Base-by-base conservation (phyloP, 1,140 invertebrate genomes). In the Oryctes rhinoceros region DNA sequence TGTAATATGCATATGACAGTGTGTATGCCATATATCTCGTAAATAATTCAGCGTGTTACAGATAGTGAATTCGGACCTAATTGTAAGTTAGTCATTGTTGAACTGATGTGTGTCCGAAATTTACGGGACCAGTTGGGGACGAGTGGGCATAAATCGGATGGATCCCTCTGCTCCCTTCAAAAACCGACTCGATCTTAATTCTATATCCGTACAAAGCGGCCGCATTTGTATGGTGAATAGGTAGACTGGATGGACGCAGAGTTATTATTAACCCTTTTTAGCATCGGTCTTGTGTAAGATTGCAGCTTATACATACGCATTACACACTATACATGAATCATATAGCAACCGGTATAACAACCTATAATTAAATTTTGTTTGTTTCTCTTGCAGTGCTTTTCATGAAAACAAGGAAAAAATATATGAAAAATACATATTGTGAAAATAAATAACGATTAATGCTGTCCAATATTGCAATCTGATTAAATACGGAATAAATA, bases 91-190 rank as follows among this genome's bases (percentile, higher is more conserved):
- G 65, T 71, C 65, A 74, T 79, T 79, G 78, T 79, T 79, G 62
- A 75, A 79, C 78, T 79, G 78, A 35, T 71, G 37, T 65, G 20
- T 79, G 78, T 79, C 78, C 78, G 71, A 79, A 79, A 65, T 74
- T 79, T 71, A 71, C 65, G 65, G 65, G 24, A 71, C 44, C 49
- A 79, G 78, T 75, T 79, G 53, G 65, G 71, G 24, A 71, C 78
- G 71, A 79, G 62, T 79, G 78, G 78, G 78, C 78, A 79, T 71
- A 79, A 74, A 65, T 79, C 65, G 71, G 78, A 71, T 79, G 62
- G 62, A 35, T 79, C 62, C 78, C 78, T 79, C 78, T 79, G 24
- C 65, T 24, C 65, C 65, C 65, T 71, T 71, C 20, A 71, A 71
- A 65, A 79, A 79, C 78, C 65, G 78, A 47, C 78, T 47, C 78